These are phyloP conservation scores for Argyresthia albistria DNA, from an alignment of 2,888 invertebrate genomes.

Conservation along the genomic window DNA sequence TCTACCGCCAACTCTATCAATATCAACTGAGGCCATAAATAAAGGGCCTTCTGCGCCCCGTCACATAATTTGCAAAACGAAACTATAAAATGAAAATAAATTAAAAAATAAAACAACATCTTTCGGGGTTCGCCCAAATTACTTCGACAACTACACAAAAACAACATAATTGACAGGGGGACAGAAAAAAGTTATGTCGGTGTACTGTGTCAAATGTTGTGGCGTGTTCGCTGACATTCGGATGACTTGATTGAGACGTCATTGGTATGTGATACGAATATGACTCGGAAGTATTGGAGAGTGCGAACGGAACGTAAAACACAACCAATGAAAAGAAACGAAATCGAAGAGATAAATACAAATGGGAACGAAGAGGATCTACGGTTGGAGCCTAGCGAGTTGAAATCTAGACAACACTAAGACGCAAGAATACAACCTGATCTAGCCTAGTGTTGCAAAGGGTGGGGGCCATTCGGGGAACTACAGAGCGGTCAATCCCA, in stretches of 20 bases:
- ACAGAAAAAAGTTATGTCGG: conserved; percentile 12
- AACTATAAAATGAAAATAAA: conserved; percentile 5
- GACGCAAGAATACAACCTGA: not conserved
- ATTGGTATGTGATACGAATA: conserved; percentile 47
- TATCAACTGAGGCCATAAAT: not conserved
- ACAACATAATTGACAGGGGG: conserved; percentile 16
- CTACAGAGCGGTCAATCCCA: conserved; percentile 23
- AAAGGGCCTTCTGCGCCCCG: not conserved
- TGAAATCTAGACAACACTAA: conserved; percentile 15
- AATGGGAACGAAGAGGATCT: conserved; percentile 24
- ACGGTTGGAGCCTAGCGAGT: conserved; percentile 16
- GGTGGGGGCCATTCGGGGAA: conserved; percentile 16
- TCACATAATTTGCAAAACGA: not conserved
- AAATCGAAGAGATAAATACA: conserved; percentile 10
- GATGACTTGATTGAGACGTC: not conserved
- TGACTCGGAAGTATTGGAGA: conserved; percentile 39
- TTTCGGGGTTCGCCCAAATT: conserved; percentile 5
- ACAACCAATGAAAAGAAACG: conserved; percentile 18
- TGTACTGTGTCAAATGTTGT: conserved; percentile 26
- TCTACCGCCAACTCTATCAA: conserved; percentile 1
- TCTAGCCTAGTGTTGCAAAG: not conserved
- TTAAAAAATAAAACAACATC: conserved; percentile 11
- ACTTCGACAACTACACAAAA: conserved; percentile 21
- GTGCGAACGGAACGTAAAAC: conserved; percentile 40
- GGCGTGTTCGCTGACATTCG: conserved; percentile 37